These are phyloP conservation scores for Archilochus colubris DNA, from an alignment of 2,113 vertebrate genomes.

Conservation along the genomic window DNA sequence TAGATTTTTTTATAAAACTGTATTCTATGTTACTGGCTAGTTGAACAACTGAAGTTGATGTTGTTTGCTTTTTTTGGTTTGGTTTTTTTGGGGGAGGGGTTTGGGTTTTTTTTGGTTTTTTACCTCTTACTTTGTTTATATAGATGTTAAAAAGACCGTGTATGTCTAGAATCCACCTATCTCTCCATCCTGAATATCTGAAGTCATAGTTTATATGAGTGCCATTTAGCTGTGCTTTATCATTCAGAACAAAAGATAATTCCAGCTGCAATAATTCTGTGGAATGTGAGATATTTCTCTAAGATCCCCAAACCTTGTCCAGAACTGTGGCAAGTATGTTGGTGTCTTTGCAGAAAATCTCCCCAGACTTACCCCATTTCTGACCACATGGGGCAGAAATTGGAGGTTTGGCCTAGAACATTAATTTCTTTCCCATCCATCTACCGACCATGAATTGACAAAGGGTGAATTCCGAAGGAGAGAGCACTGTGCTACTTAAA, in stretches of 20 bases:
- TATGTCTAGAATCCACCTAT: neutral
- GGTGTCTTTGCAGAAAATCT: neutral
- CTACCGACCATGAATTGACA: accelerated
- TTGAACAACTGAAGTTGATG: neutral
- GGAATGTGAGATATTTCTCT: neutral
- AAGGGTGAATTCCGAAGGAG: neutral
- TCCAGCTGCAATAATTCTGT: neutral
- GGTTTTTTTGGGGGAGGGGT: too few relatives aligned
- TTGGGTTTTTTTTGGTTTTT: neutral
- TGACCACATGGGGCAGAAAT: neutral
- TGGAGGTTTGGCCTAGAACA: neutral
- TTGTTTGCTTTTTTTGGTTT: neutral
- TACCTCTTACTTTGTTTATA: neutral
- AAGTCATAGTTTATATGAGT: neutral
- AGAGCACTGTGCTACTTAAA: neutral
- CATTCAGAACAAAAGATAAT: neutral
- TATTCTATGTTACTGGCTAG: neutral
- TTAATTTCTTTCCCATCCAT: neutral
- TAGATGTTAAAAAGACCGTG: neutral
- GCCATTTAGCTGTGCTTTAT: neutral
- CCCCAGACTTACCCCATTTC: neutral
- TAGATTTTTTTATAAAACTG: neutral
- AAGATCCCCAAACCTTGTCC: neutral
- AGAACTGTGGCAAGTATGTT: neutral
- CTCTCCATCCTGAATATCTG: neutral